phyloP scores from a whole-genome alignment of 2,113 vertebrate species.

The Gambusia affinis region DNA sequence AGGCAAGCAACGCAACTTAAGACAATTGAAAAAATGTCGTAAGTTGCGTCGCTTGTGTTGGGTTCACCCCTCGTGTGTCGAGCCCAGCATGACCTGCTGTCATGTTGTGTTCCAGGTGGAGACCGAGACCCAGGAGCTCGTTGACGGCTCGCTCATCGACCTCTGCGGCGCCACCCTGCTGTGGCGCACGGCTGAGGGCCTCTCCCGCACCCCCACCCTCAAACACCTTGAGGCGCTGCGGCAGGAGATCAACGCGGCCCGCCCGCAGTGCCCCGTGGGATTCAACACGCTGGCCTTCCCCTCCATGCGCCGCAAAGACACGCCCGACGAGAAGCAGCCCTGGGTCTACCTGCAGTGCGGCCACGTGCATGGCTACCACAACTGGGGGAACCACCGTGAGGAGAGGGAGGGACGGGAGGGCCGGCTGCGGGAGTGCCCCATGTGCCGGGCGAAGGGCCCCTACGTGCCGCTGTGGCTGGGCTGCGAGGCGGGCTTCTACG shows the following conservation, averaged over 20 bases:
- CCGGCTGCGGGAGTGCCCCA: constrained; percentile 94
- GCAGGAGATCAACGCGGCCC: constrained; percentile 96
- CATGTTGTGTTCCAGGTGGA: constrained; percentile 85
- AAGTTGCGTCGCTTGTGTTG: too few relatives aligned
- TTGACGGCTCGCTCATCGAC: constrained; percentile 96
- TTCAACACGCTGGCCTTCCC: constrained; percentile 99
- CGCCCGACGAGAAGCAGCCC: constrained; percentile 96
- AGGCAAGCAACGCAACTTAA: too few relatives aligned
- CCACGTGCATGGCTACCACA: constrained; percentile 97
- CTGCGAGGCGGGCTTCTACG: constrained; percentile 96
- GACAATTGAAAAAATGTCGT: too few relatives aligned
- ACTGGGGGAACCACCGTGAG: constrained; percentile 92
- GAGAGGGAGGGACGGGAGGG: constrained; percentile 85
- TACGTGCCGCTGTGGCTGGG: constrained; percentile 98
- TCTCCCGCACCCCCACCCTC: constrained; percentile 92
- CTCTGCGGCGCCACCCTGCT: constrained; percentile 95
- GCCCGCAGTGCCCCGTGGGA: constrained; percentile 97
- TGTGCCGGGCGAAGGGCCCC: constrained; percentile 94
- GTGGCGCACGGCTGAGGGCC: constrained; percentile 97
- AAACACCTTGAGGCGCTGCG: constrained; percentile 97
- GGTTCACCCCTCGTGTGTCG: too few relatives aligned
- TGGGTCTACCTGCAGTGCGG: constrained; percentile 98
- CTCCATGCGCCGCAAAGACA: constrained; percentile 97
- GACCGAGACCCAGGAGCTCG: constrained; percentile 92
- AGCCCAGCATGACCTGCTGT: background rate